Percentiles rank a stretch among this genome's conserved stretches.
These are phyloP conservation scores for Neostethus bicornis DNA, from an alignment of 2,797 vertebrate genomes.

Conservation along the genomic window DNA sequence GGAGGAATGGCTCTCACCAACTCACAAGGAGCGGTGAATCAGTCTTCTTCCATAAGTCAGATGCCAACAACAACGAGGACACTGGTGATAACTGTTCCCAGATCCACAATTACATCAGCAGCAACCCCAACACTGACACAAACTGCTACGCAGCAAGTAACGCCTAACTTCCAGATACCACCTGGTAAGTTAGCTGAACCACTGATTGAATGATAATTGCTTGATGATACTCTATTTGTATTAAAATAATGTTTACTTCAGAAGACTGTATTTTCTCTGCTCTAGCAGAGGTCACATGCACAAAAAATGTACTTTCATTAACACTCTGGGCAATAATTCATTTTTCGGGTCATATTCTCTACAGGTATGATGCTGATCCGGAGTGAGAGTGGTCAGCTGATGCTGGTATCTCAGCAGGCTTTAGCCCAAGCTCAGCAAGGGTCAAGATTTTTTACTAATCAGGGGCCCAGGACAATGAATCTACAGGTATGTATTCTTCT, in stretches of 20 bases:
- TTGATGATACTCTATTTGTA: no score
- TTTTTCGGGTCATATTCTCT: neutral
- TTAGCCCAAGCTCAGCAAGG: slow-evolving; percentile 79
- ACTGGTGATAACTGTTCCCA: slow-evolving; percentile 69
- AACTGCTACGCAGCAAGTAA: slow-evolving; percentile 62
- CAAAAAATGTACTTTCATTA: no score
- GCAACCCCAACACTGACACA: slow-evolving; percentile 47
- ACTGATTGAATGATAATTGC: neutral
- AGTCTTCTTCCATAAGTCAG: slow-evolving; percentile 44
- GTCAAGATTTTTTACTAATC: slow-evolving; percentile 42
- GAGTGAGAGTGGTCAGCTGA: slow-evolving; percentile 91
- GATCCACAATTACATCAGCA: slow-evolving; percentile 50
- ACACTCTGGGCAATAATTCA: no score
- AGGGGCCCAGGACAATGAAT: slow-evolving; percentile 38
- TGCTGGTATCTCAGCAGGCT: slow-evolving; percentile 93
- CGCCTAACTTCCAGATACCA: slow-evolving; percentile 78
- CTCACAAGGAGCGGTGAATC: slow-evolving; percentile 34
- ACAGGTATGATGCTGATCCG: slow-evolving; percentile 92
- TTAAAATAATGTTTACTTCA: neutral
- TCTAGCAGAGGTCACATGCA: no score
- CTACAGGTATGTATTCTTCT: slow-evolving; percentile 61
- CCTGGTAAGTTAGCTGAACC: slow-evolving; percentile 57
- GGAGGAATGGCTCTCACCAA: neutral
- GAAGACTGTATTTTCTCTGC: neutral
- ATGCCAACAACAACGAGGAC: slow-evolving; percentile 47